Evolutionary conservation across 2,113 vertebrate genomes (phyloP).

Genomic region (Camelus bactrianus): DNA sequence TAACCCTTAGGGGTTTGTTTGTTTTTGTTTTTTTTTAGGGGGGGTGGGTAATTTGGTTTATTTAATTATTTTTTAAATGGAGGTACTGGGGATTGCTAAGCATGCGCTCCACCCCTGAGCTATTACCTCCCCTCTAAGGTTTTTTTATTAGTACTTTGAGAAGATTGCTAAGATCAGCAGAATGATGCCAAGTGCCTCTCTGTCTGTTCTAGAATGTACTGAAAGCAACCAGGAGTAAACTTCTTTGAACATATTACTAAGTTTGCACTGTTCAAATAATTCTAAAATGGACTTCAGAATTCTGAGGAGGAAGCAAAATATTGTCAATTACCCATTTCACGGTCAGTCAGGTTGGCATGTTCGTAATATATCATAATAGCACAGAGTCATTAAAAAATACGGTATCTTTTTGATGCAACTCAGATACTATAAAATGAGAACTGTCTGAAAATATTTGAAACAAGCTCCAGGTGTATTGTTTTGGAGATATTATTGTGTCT

Average conservation of each 20-base stretch:
- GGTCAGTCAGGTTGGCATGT: neutral
- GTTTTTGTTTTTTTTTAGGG: too few species aligned
- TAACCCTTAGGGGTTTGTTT: neutral
- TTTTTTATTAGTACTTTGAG: neutral
- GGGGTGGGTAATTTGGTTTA: too few species aligned
- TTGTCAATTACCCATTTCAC: neutral
- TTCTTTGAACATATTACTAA: neutral
- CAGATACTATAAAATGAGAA: neutral
- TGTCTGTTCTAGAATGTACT: neutral
- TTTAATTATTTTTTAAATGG: too few species aligned
- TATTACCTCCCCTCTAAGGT: too few species aligned
- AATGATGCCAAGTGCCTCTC: neutral
- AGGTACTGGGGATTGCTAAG: too few species aligned
- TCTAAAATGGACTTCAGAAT: neutral
- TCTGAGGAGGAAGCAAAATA: neutral
- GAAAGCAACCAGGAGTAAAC: neutral
- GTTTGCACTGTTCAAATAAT: neutral
- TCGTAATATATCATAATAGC: neutral
- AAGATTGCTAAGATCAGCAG: neutral
- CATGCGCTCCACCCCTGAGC: too few species aligned
- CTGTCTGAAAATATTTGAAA: neutral
- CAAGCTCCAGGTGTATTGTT: neutral
- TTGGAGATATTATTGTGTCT: neutral
- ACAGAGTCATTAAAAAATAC: neutral
- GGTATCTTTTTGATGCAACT: neutral